A percentile compares a stretch with the other conserved stretches of the same genome.
phyloP scores from a whole-genome alignment of 2,888 invertebrate species.

The Diloba caeruleocephala region DNA sequence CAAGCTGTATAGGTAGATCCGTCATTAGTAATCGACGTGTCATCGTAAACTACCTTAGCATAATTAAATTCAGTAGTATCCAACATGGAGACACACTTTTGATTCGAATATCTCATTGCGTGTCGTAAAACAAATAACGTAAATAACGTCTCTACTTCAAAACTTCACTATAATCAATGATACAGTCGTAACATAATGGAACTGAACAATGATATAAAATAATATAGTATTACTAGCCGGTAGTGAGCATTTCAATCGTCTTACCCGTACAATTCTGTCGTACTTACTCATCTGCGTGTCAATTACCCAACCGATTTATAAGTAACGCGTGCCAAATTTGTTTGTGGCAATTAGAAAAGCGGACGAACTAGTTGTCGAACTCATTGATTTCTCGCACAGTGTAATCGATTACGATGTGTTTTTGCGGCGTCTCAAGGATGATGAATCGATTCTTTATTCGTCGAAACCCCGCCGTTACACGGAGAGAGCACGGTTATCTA shows the following conservation, averaged over 20 bases:
- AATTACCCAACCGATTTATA: constrained; percentile 27
- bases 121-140: neutral
- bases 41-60: too few relatives aligned
- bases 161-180: neutral
- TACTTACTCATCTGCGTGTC: constrained; percentile 8
- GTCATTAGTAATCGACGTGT: too few relatives aligned
- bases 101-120: too few relatives aligned
- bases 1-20: too few relatives aligned
- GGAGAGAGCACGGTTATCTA: too few relatives aligned
- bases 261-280: constrained; percentile 8
- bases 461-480: too few relatives aligned
- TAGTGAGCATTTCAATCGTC: constrained; percentile 6
- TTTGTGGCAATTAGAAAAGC: constrained; percentile 5
- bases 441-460: neutral
- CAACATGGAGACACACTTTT: too few relatives aligned
- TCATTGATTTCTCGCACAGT: neutral
- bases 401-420: neutral
- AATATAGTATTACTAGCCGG: constrained; percentile 8
- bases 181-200: constrained; percentile 4
- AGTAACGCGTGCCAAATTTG: constrained; percentile 7
- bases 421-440: neutral
- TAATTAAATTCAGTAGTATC: too few relatives aligned
- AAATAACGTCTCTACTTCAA: neutral
- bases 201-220: constrained; percentile 5
- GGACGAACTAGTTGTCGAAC: neutral